Conservation (phyloP, 1,140 invertebrate genomes). For the Drosophila parvula region DNA sequence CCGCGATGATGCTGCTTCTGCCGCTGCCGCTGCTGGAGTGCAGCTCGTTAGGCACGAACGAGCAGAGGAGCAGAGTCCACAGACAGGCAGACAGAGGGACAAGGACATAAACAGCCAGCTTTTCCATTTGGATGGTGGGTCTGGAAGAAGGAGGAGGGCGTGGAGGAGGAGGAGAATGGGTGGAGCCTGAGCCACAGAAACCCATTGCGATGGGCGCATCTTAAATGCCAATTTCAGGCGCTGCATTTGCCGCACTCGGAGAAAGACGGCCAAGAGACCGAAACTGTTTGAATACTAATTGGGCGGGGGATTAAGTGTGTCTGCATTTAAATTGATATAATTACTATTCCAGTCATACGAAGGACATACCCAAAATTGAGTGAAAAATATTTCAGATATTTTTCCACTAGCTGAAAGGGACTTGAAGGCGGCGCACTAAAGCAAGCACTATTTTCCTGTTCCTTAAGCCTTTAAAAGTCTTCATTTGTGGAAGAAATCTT, state of each 20-base stretch:
- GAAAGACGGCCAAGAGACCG: conserved; percentile 9
- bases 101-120: conserved; percentile 73
- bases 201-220: conserved; percentile 31
- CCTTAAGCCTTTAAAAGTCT: no score
- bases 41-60: conserved; percentile 81
- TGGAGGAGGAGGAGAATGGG: not conserved
- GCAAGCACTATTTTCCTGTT: no score
- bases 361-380: not conserved
- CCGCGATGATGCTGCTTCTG: conserved; percentile 13
- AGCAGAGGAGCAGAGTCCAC: conserved; percentile 58
- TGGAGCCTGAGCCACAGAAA: conserved; percentile 4
- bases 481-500: no score
- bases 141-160: conserved; percentile 5
- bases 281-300: conserved; percentile 41
- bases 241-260: conserved; percentile 57
- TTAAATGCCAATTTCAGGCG: conserved; percentile 69
- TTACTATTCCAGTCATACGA: conserved; percentile 24
- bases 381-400: conserved; percentile 1
- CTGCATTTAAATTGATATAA: conserved; percentile 30
- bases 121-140: conserved; percentile 27
- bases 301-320: conserved; percentile 5
- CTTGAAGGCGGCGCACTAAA: no score
- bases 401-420: not conserved
- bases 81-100: conserved; percentile 40
- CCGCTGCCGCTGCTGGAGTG: conserved; percentile 46